Percentiles rank a stretch among this genome's conserved stretches.
phyloP scores from a whole-genome alignment of 2,797 vertebrate genomes.

The Rhinoraja longicauda region DNA sequence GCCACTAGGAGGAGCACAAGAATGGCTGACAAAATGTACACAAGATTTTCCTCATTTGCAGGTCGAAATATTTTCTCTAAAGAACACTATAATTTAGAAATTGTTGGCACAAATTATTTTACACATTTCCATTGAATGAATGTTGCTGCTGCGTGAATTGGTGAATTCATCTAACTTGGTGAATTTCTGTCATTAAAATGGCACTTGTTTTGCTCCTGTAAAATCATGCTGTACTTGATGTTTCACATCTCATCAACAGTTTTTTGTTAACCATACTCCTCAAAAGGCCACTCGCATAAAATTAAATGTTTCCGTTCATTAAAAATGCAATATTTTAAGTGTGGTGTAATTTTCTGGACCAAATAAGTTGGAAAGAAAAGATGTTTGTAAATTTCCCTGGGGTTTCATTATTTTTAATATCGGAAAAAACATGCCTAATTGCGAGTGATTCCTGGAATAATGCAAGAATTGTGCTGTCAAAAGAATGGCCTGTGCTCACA shows the following conservation, averaged over 20 bases:
- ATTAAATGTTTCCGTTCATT: not conserved
- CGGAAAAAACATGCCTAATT: no score
- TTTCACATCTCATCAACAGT: not conserved
- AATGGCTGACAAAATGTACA: not conserved
- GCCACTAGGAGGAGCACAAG: conserved; percentile 33
- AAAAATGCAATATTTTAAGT: not conserved
- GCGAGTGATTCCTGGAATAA: no score
- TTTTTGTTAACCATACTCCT: not conserved
- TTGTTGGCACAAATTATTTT: not conserved
- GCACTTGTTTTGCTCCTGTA: not conserved
- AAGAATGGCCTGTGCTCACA: no score
- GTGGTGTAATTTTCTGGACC: not conserved
- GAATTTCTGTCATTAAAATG: not conserved
- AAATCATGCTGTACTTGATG: not conserved
- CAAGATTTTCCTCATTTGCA: not conserved
- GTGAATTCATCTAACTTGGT: not conserved
- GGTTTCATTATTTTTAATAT: not conserved
- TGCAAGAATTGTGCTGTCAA: no score
- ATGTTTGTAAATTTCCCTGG: not conserved
- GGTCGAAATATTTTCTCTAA: not conserved
- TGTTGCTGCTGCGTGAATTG: not conserved
- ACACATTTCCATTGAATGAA: not conserved
- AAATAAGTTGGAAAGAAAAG: not conserved
- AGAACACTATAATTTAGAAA: not conserved
- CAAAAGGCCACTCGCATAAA: not conserved